Percentiles rank a stretch among this genome's conserved stretches.
Conservation (phyloP, 1,140 invertebrate genomes). For the Musca vetustissima region DNA sequence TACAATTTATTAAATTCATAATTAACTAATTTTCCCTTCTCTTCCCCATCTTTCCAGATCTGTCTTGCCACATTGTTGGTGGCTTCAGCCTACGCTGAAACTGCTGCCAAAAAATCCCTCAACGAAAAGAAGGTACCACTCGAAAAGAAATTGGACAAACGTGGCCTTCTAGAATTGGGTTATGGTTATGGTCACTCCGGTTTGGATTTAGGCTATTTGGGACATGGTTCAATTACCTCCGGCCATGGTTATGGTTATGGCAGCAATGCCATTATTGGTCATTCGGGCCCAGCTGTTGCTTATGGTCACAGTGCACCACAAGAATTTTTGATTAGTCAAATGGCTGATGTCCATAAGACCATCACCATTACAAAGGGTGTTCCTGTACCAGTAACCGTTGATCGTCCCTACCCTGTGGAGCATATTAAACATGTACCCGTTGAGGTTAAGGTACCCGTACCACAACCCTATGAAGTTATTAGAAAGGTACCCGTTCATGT, state of each 20-base stretch:
- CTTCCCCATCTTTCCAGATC: conserved; percentile 60
- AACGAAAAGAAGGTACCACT: conserved; percentile 63
- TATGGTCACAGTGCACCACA: conserved; percentile 43
- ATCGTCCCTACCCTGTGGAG: conserved; percentile 63
- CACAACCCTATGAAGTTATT: conserved; percentile 67
- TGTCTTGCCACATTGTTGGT: conserved; percentile 71
- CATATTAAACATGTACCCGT: conserved; percentile 68
- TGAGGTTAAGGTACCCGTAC: conserved; percentile 64
- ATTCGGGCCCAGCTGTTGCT: conserved; percentile 34
- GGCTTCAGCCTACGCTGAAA: conserved; percentile 62
- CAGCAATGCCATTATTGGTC: conserved; percentile 38
- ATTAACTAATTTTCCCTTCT: not conserved
- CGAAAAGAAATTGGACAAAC: conserved; percentile 63
- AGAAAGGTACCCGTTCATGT: conserved; percentile 69
- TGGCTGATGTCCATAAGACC: conserved; percentile 68
- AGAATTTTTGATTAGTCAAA: conserved; percentile 56
- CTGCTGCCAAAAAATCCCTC: conserved; percentile 54
- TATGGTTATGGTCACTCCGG: conserved; percentile 64
- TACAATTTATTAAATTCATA: too few relatives aligned
- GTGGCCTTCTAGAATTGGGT: conserved; percentile 62
- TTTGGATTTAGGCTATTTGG: conserved; percentile 68
- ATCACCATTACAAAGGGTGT: conserved; percentile 72
- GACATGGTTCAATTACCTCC: conserved; percentile 60
- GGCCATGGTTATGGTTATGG: conserved; percentile 54
- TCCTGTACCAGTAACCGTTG: conserved; percentile 65